Evolutionary conservation across 2,797 vertebrate species (phyloP).

Genomic region (Hoplostethus atlanticus): DNA sequence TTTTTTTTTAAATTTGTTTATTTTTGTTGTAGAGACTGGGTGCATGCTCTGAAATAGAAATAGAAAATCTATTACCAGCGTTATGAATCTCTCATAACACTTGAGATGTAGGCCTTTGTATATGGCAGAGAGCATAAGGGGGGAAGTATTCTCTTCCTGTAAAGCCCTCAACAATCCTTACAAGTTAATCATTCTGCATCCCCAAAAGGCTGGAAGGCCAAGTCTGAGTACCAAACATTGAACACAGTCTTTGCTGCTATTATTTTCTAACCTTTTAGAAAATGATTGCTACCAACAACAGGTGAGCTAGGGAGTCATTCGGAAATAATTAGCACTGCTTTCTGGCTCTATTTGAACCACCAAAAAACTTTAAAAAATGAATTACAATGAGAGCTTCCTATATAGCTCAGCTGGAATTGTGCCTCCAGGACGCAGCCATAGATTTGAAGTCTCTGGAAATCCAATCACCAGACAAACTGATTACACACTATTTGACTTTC

Average conservation of each 20-base stretch:
- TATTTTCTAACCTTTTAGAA: conserved; percentile 38
- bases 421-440: background rate
- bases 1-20: too few relatives aligned
- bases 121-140: background rate
- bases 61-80: background rate
- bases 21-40: background rate
- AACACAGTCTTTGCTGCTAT: conserved; percentile 34
- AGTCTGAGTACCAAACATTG: conserved; percentile 18
- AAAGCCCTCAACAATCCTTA: conserved; percentile 34
- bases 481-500: conserved; percentile 9
- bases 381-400: conserved; percentile 6
- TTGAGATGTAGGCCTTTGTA: background rate
- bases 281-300: background rate
- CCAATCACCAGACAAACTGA: conserved; percentile 8
- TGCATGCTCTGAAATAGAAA: background rate
- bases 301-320: too few relatives aligned
- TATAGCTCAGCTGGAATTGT: background rate
- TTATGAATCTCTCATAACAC: background rate
- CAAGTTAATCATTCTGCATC: conserved; percentile 69
- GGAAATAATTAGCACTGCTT: too few relatives aligned
- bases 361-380: too few relatives aligned
- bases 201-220: conserved; percentile 39
- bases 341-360: too few relatives aligned
- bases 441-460: conserved; percentile 11
- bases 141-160: conserved; percentile 13